Conservation (phyloP, 1,140 invertebrate genomes). For the Caenorhabditis brenneri region DNA sequence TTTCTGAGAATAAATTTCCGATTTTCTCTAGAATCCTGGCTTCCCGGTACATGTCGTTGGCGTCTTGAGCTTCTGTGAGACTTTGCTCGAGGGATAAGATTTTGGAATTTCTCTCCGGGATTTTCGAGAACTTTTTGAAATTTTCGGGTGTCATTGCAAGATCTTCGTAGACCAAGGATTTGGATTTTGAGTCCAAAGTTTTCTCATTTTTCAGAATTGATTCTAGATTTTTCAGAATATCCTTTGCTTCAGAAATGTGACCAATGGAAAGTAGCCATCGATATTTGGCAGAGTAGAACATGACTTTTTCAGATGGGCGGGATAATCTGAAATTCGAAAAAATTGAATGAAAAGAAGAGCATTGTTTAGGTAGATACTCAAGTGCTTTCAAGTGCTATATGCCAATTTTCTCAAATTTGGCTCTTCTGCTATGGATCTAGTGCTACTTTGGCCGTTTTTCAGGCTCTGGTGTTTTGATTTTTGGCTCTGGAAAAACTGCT, state of each 20-base stretch:
- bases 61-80: constrained; percentile 4
- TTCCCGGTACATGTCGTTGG: neutral
- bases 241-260: neutral
- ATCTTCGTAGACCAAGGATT: neutral
- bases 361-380: too few relatives aligned
- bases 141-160: neutral
- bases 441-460: too few relatives aligned
- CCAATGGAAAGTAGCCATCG: neutral
- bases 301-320: neutral
- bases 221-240: neutral
- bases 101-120: neutral
- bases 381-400: too few relatives aligned
- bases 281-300: neutral
- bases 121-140: too few relatives aligned
- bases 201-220: neutral
- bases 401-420: too few relatives aligned
- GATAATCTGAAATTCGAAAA: neutral
- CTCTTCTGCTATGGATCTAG: too few relatives aligned
- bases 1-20: neutral
- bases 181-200: neutral
- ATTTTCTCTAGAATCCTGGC: constrained; percentile 8
- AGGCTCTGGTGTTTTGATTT: too few relatives aligned
- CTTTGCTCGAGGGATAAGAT: neutral
- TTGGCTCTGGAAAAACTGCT: neutral
- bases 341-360: neutral